Evolutionary conservation across 2,888 invertebrate species (phyloP), one percentile per base, ranked within the genome.

Genomic region (Autographa gamma): DNA sequence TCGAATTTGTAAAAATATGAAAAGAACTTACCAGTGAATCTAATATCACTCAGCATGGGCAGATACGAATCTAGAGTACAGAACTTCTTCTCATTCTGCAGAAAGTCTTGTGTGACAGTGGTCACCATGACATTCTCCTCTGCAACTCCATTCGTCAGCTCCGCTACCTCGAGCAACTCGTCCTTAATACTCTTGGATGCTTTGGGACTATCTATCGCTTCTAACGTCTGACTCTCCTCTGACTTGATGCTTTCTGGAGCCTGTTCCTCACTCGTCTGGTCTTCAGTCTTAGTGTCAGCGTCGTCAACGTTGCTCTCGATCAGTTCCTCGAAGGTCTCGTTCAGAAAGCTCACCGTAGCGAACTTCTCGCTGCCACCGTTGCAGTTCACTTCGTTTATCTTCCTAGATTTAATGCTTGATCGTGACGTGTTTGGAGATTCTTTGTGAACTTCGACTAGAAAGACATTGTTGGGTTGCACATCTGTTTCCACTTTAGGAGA

Each of bases 71-170:
- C 92, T 0, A 92, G 78, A 63, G 92, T 89, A 72, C 94, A 94
- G 74, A 93, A 96, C 16, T 95, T 95, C 85, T 96, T 96, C 72
- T 96, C 96, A 48, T 96, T 95, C 69, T 93, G 91, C 71, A 96
- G 92, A 87, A 96, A 95, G 83, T 93, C 89, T 76, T 93, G 91
- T 7, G 95, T 95, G 2, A 90, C 91, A 2, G 88, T 83, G 1
- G 89, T 81, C 64, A 93, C 78, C 63, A 86, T 91, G 8, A 86
- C 88, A 34, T 84, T 82, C 16, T 74, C 71, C 18, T 87, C 89
- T 7, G 79, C 71, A 5, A 87, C 81, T n/a, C 89, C 88, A 18
- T 89, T 88, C 11, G 81, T 71, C 6, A 76, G 64, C 54, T 81
- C 83, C 48, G 73, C 71, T 13, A 81, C 81, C 34, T 78, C 82